phyloP scores from a whole-genome alignment of 2,113 vertebrate species.

The Myiopsitta monachus region DNA sequence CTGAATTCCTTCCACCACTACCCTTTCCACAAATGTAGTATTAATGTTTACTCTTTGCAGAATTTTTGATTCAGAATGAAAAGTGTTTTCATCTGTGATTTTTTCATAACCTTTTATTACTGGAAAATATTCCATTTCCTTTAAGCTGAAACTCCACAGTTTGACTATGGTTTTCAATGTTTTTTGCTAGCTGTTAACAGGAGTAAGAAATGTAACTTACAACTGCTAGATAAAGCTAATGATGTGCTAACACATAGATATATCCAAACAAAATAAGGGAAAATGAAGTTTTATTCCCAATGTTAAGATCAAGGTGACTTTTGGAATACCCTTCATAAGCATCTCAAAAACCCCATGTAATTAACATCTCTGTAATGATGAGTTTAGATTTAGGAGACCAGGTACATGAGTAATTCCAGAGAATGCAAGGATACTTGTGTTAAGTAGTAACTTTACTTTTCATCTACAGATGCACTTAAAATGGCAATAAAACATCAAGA shows the following conservation, averaged over 20 bases:
- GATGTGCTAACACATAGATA: not conserved
- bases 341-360: not conserved
- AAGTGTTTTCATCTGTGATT: not conserved
- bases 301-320: not conserved
- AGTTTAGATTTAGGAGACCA: not conserved
- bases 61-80: not conserved
- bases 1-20: not conserved
- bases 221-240: not conserved
- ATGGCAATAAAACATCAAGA: not conserved
- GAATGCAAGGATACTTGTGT: not conserved
- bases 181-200: not conserved
- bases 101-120: not conserved
- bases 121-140: not conserved
- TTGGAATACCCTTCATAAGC: not conserved
- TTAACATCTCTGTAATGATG: not conserved
- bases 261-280: not conserved
- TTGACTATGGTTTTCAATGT: not conserved
- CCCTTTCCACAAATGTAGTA: not conserved
- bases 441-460: not conserved
- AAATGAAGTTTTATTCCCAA: not conserved
- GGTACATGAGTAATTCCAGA: not conserved
- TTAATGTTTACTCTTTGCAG: not conserved
- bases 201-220: not conserved
- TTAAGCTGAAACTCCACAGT: not conserved
- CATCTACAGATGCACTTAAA: not conserved